Evolutionary conservation across 35 echinoderm and acorn worm species (phyloP), one percentile per base, ranked within the genome.

Genomic region (Nesometra sesokonis): DNA sequence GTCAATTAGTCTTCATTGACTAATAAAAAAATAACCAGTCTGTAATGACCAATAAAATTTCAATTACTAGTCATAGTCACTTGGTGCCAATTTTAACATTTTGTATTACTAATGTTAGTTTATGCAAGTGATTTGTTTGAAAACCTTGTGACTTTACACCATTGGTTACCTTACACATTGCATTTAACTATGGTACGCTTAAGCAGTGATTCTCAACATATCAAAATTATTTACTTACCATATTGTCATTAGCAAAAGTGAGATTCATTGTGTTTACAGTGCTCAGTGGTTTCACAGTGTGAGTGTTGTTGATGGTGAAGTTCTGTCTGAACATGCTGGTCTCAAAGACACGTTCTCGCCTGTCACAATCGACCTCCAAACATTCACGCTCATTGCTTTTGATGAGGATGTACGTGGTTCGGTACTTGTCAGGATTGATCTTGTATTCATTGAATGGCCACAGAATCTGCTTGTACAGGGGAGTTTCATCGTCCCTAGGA

Each of bases 401-500:
- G 31, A 87, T 0, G 34, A 82, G 34, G 32, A 78, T 82, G 35
- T 79, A 87, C 19, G 34, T 9, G 34, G 30, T 57, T 85, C 77
- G 87, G 90, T 92, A 99, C 29, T 99, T 99, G 40, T 89, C 89
- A 11, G 85, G 90, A 46, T 94, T 91, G 92, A 99, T 99, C 47
- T 23, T 23, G 76, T 99, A 99, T n/a, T 77, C 86, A 35, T 84
- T 89, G 32, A 86, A 82, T 11, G 89, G 93, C 80, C 82, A 93
- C n/a, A 91, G 39, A 27, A 99, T 30, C 91, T 97, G 94, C 78
- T 88, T 77, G 79, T 90, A 93, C 17, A 97, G 32, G 11, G 96
- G 92, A 43, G 96, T 99, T 86, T 99, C 90, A 86, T 90, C 78
- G 77, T 99, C 96, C 96, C 94, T 97, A 77, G 29, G 79, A 67